phyloP scores from a whole-genome alignment of 2,888 invertebrate genomes.

The Sphaeridia pumilis region DNA sequence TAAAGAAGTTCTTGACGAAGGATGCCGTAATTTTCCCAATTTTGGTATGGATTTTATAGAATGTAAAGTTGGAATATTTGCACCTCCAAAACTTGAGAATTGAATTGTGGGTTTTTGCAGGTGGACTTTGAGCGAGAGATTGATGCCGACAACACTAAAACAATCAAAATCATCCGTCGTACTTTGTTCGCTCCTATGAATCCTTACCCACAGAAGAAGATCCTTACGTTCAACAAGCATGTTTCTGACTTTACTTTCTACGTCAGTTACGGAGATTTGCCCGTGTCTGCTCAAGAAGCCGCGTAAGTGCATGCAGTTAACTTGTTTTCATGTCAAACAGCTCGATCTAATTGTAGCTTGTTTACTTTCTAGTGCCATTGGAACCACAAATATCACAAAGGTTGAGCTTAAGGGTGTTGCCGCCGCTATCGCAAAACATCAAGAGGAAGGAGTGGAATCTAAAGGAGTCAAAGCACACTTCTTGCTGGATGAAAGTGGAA shows the following conservation, averaged over 20 bases:
- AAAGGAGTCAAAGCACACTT: conserved; percentile 95
- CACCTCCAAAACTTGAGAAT: too few species aligned
- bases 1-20: conserved; percentile 84
- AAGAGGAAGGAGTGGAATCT: conserved; percentile 56
- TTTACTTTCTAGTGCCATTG: conserved; percentile 54
- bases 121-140: conserved; percentile 48
- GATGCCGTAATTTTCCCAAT: conserved; percentile 88
- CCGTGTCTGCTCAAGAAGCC: conserved; percentile 25
- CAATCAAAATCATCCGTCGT: conserved; percentile 57
- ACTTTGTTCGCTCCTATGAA: conserved; percentile 85
- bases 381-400: conserved; percentile 58
- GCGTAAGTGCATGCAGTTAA: too few species aligned
- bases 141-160: conserved; percentile 37
- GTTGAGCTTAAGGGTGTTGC: conserved; percentile 63
- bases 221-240: conserved; percentile 95
- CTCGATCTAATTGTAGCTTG: too few species aligned
- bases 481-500: conserved; percentile 83
- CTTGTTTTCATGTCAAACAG: too few species aligned
- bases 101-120: too few species aligned
- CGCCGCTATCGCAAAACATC: conserved; percentile 61
- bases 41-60: conserved; percentile 57
- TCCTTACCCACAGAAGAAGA: conserved; percentile 93
- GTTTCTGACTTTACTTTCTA: conserved; percentile 75
- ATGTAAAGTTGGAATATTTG: too few species aligned
- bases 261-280: conserved; percentile 73